Base-by-base conservation (phyloP, 2,797 vertebrate genomes). In the Fratercula arctica region DNA sequence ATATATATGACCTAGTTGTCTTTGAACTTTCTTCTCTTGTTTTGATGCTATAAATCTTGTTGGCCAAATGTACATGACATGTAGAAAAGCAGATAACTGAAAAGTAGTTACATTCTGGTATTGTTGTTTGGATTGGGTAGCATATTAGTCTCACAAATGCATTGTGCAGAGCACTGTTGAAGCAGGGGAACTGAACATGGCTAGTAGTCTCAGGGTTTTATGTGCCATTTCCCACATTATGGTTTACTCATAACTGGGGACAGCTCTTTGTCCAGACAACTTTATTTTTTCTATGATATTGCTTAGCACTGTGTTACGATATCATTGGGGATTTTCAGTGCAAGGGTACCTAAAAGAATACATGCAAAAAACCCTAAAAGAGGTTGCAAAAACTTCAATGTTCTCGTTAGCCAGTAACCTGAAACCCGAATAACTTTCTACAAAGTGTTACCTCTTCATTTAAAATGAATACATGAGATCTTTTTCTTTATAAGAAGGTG, bases 261-360 rank as follows among this genome's bases (percentile, higher is more conserved):
- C 45, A 56, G 50, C 15, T 61, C 37, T 76, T 57, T 35, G 28
- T 16, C 15, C 57, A 66, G 50, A 33, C 10, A 74, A 5, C 23
- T 73, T 57, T 10, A 9, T 31, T 72, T 79, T 76, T 77, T 56
- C 18, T 72, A 0, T 18, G 39, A 8, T 31, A 48, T 11, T 79
- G 16, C 50, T 50, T 43, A 37, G 24, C 24, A 25, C 16, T 0
- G 0, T n/a, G 10, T 7, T 63, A 4, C 48, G 66, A 2, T 3
- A 7, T 25, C 31, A 6, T 1, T 70, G 33, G 56, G 53, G 29
- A 28, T 83, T 80, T 91, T 53, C 15, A 46, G 23, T 61, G 20
- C 19, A 60, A 19, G 11, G 7, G 2, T 63, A 86, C 60, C 19
- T 81, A 7, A 66, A 78, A 37, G 59, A 54, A 31, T 7, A 10